Evolutionary conservation across 2,888 invertebrate genomes (phyloP), one percentile per base, ranked within the genome.

Genomic region (Dorcus parallelipipedus): DNA sequence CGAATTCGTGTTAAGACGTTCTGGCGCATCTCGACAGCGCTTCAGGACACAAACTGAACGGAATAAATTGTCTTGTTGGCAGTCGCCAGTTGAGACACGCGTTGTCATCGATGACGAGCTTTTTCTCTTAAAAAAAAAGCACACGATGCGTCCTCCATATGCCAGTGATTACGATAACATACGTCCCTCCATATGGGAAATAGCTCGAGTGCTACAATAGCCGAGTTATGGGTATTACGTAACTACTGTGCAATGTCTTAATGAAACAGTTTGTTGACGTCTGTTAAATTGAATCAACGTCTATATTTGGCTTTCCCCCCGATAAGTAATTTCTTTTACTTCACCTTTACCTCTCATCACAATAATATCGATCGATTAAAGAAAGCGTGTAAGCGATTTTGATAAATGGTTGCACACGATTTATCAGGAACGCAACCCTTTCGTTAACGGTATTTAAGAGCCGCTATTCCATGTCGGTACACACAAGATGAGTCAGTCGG

Each of bases 111-210:
- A 42, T 17, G 42, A 9, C 33, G 33, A 10, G 17, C 38, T 39
- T 39, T 17, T 39, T 39, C 9, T 40, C 23, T 26, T 9, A 45
- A 56, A 52, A 20, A 20, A 56, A 52, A 20, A 20, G 20, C 20
- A 20, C 26, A 33, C 26, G 26, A 33, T 56, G 51, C 9, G 38
- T 56, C 26, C 43, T 38, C 56, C 56, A 56, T 52, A 56, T 56
- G 56, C 38, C 9, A 43, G 9, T 58, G 58, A 58, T 58, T 54
- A 40, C 38, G 49, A 40, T 58, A 58, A 54, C 58, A 58, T 50
- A 54, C 45, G 39, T 45, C n/a, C 23, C 14, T 40, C 45, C 56
- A 56, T 52, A 10, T 56, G 56, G 50, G 45, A 56, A 56, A 56
- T 38, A 56, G 56, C 49, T 56, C 47, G 41, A 54, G 38, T 14